Evolutionary conservation across 2,113 vertebrate genomes (phyloP).

Genomic region (Megatriorchis doriae): DNA sequence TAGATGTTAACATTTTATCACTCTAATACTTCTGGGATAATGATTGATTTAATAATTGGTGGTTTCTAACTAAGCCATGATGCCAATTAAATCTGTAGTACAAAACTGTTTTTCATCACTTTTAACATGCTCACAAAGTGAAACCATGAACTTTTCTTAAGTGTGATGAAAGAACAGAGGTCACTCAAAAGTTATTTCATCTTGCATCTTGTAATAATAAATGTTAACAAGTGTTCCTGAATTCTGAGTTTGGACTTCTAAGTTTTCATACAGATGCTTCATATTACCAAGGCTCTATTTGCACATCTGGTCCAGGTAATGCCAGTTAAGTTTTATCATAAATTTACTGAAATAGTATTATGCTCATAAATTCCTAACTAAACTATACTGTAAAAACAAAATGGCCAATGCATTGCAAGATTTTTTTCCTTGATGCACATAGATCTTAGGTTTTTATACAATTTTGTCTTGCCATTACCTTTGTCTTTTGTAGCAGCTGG

Average conservation of each 20-base stretch:
- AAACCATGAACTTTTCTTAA: background rate
- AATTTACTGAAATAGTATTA: background rate
- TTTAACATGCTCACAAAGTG: background rate
- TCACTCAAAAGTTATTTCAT: background rate
- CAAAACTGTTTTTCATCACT: background rate
- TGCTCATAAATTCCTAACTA: background rate
- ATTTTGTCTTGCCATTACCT: background rate
- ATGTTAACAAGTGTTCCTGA: background rate
- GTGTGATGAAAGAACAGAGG: background rate
- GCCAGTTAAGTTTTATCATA: background rate
- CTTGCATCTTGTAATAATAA: background rate
- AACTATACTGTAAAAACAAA: background rate
- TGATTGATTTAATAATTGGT: background rate
- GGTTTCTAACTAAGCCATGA: background rate
- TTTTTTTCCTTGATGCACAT: background rate
- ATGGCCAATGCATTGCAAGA: background rate
- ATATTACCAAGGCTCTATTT: background rate
- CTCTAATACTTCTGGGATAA: background rate
- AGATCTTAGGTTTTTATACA: background rate
- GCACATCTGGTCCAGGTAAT: background rate
- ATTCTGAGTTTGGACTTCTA: background rate
- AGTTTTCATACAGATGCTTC: background rate
- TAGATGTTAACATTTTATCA: background rate
- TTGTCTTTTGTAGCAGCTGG: background rate
- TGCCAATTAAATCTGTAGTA: background rate